Evolutionary conservation across 2,113 vertebrate genomes (phyloP).

Genomic region (Indicator indicator): DNA sequence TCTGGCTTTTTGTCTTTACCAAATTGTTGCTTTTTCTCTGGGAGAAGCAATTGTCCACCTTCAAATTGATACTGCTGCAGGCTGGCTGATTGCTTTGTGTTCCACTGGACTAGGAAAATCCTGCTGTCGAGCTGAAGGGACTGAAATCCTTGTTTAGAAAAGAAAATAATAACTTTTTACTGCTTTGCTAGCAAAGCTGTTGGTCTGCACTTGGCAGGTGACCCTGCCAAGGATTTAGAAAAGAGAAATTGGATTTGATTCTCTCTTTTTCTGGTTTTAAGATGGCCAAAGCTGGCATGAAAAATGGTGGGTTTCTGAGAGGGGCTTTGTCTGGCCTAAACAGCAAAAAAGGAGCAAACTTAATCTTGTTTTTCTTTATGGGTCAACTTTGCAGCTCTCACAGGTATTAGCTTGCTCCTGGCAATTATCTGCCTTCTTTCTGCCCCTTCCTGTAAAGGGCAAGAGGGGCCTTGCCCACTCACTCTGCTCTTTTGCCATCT

Average conservation of each 20-base stretch:
- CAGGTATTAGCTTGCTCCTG: neutral
- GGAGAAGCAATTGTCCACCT: neutral
- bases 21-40: neutral
- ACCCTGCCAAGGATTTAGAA: constrained; percentile 56
- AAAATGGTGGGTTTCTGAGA: constrained; percentile 36
- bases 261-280: constrained; percentile 30
- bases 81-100: constrained; percentile 35
- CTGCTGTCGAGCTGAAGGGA: constrained; percentile 22
- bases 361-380: constrained; percentile 42
- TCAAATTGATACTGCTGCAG: neutral
- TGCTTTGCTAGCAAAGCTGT: constrained; percentile 21
- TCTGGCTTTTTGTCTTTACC: neutral
- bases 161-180: constrained; percentile 38
- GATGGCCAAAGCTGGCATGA: constrained; percentile 54
- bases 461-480: neutral
- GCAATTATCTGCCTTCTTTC: neutral
- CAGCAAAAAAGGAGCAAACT: constrained; percentile 3
- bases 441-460: neutral
- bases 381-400: constrained; percentile 20
- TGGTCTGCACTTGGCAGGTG: constrained; percentile 20
- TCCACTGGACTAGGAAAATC: neutral
- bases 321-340: constrained; percentile 42
- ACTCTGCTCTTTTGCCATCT: neutral
- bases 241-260: constrained; percentile 41
- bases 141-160: constrained; percentile 46